Conservation (phyloP, 2,888 invertebrate species). For the Metacarcinus magister region DNA sequence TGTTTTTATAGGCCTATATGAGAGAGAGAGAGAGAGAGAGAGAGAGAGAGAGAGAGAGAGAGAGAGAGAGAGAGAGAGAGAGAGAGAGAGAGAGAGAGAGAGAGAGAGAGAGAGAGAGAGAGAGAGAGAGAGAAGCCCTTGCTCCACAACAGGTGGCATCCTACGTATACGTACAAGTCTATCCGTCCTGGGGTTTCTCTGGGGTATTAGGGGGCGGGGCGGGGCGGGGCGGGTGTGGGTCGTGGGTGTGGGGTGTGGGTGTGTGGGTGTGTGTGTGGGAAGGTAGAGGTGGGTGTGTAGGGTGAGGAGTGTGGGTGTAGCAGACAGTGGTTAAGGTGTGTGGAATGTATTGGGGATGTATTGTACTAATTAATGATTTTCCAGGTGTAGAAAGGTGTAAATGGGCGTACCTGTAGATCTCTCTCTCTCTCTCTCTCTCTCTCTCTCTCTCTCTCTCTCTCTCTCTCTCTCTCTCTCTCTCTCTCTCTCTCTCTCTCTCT, state of each 20-base stretch:
- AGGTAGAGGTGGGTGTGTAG: neutral
- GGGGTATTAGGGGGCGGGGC: neutral
- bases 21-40: neutral
- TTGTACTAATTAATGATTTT: no score
- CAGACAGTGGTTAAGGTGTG: no score
- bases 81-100: neutral
- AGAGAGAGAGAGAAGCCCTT: slow-evolving; percentile 9
- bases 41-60: slow-evolving; percentile 23
- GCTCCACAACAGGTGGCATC: neutral
- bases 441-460: no score
- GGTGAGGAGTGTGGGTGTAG: neutral
- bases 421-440: neutral
- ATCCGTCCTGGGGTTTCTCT: neutral
- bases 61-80: neutral
- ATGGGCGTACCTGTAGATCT: neutral
- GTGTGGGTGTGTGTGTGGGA: neutral
- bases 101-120: neutral
- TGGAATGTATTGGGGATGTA: no score
- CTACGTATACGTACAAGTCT: neutral
- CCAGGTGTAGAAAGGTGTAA: no score
- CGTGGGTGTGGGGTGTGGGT: neutral
- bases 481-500: neutral
- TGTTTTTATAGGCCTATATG: no score
- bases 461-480: no score
- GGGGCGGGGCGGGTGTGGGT: neutral